Conservation (phyloP, 2,888 invertebrate species). For the Esperia sulphurella region DNA sequence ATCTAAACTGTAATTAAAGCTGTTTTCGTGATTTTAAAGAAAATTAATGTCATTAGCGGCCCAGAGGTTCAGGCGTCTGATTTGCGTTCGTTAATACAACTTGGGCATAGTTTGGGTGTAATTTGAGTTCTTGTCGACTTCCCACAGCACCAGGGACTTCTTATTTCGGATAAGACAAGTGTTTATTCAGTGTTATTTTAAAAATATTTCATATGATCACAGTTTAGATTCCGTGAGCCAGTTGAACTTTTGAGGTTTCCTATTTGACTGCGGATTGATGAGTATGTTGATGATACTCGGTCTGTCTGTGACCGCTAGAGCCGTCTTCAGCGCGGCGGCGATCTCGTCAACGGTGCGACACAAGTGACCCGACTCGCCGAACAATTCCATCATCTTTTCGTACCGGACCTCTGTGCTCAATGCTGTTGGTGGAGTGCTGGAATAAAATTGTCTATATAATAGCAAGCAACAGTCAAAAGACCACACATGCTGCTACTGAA, state of each 20-base stretch:
- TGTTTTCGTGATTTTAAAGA: too few relatives aligned
- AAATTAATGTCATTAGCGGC: too few relatives aligned
- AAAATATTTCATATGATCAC: constrained; percentile 51
- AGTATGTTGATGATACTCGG: constrained; percentile 95
- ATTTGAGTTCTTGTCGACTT: too few relatives aligned
- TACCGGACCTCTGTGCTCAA: constrained; percentile 89
- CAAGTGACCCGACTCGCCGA: constrained; percentile 89
- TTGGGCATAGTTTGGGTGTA: too few relatives aligned
- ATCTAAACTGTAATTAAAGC: too few relatives aligned
- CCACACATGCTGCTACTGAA: too few relatives aligned
- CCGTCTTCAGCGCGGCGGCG: constrained; percentile 82
- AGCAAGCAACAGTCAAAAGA: too few relatives aligned
- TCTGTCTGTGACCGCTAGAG: constrained; percentile 83
- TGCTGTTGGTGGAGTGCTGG: constrained; percentile 91
- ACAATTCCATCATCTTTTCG: constrained; percentile 94
- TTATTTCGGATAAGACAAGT: too few relatives aligned
- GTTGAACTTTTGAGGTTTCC: constrained; percentile 93
- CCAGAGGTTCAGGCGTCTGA: too few relatives aligned
- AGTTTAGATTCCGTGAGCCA: constrained; percentile 97
- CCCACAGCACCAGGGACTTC: too few relatives aligned
- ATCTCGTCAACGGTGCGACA: constrained; percentile 89
- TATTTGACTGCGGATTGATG: constrained; percentile 92
- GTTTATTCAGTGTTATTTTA: not conserved
- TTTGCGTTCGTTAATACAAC: too few relatives aligned
- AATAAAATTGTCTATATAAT: constrained; percentile 8